These are phyloP conservation scores for Ypsolopha sequella DNA, from an alignment of 2,888 invertebrate genomes.

Conservation along the genomic window DNA sequence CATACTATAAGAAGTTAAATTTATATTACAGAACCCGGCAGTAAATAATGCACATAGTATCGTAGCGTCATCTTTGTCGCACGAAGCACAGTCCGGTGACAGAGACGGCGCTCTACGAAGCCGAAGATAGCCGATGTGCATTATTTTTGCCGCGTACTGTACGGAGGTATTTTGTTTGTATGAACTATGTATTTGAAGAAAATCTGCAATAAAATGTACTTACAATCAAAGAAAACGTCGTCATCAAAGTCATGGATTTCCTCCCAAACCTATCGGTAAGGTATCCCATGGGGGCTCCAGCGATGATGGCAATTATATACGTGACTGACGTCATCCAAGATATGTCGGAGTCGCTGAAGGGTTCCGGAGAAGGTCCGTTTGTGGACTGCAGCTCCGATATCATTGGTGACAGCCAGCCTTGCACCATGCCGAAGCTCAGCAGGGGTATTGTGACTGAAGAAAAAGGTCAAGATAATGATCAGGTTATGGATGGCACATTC, in stretches of 20 bases:
- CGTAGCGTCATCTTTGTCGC: no score
- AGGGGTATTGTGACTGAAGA: constrained; percentile 52
- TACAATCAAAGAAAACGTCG: constrained; percentile 50
- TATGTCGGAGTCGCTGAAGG: constrained; percentile 42
- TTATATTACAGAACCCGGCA: no score
- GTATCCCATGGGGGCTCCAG: constrained; percentile 56
- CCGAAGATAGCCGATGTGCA: no score
- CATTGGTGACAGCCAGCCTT: constrained; percentile 64
- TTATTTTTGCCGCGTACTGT: no score
- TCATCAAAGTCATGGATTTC: constrained; percentile 52
- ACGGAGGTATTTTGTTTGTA: no score
- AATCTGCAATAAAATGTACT: constrained; percentile 25
- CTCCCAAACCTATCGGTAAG: constrained; percentile 54
- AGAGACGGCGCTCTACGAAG: no score
- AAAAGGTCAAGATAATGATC: not conserved
- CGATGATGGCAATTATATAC: constrained; percentile 56
- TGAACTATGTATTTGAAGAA: no score
- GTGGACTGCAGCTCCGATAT: constrained; percentile 45
- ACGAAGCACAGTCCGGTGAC: no score
- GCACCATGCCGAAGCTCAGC: constrained; percentile 58
- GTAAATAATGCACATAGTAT: no score
- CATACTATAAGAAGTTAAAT: no score
- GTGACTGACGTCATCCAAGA: constrained; percentile 60
- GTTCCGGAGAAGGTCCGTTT: constrained; percentile 36
- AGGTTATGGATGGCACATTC: no score